Percentiles rank a stretch among this genome's conserved stretches.
These are phyloP conservation scores for Ctenosaura bakeri DNA, from an alignment of 2,797 vertebrate species.

Conservation along the genomic window DNA sequence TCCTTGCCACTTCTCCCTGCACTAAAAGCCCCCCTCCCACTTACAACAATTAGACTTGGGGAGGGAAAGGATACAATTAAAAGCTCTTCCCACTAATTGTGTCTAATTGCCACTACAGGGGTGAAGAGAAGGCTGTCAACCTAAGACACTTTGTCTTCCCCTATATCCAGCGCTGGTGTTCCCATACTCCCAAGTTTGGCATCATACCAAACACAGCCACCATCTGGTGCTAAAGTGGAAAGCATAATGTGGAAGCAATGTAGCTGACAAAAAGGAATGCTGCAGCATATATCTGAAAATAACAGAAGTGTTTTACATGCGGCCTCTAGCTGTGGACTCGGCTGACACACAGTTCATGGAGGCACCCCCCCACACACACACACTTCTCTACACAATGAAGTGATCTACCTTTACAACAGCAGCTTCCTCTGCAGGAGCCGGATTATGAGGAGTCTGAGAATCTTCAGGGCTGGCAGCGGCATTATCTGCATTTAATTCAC, in stretches of 20 bases:
- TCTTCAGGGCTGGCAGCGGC: conserved; percentile 58
- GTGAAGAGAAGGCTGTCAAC: neutral
- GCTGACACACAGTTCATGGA: neutral
- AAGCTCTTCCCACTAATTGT: neutral
- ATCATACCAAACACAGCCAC: neutral
- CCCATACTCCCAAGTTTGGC: too few relatives aligned
- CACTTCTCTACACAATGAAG: conserved; percentile 46
- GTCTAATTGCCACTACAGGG: neutral
- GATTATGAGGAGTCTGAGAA: conserved; percentile 49
- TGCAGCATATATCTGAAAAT: conserved; percentile 52
- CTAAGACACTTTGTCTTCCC: neutral
- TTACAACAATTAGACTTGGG: neutral
- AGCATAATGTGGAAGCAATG: conserved; percentile 44
- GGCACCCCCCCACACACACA: neutral
- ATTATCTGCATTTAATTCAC: conserved; percentile 59
- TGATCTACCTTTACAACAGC: conserved; percentile 78
- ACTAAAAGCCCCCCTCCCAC: neutral
- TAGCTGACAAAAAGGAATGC: conserved; percentile 57
- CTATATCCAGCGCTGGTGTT: too few relatives aligned
- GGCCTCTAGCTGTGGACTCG: neutral
- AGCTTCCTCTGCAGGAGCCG: conserved; percentile 58
- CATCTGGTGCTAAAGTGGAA: conserved; percentile 25
- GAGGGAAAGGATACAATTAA: neutral
- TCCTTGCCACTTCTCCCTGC: neutral
- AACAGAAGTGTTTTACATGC: neutral